phyloP scores from a whole-genome alignment of 2,113 vertebrate species.

The Montifringilla adamsi region DNA sequence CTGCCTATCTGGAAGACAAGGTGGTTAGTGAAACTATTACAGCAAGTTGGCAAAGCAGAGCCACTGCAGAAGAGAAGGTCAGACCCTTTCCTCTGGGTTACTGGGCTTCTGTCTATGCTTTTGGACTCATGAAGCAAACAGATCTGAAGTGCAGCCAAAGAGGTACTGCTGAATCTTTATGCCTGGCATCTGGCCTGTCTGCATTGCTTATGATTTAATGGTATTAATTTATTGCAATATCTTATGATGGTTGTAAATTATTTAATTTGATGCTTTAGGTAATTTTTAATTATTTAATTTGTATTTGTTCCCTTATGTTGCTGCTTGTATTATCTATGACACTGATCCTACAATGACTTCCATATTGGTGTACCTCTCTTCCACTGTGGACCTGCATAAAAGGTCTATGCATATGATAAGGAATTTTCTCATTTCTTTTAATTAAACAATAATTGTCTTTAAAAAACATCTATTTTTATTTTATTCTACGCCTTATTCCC shows the following conservation, averaged over 20 bases:
- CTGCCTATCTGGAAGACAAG: neutral
- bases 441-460: neutral
- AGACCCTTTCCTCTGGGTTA: neutral
- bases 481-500: neutral
- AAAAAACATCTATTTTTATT: neutral
- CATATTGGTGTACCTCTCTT: neutral
- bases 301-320: neutral
- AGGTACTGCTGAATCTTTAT: neutral
- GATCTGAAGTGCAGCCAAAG: neutral
- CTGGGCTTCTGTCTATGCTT: neutral
- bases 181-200: neutral
- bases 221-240: slow-evolving; percentile 9
- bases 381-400: neutral
- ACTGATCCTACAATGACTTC: neutral
- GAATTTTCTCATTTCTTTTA: neutral
- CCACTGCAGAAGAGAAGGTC: neutral
- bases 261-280: slow-evolving; percentile 24
- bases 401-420: neutral
- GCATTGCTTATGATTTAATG: neutral
- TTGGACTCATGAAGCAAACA: neutral
- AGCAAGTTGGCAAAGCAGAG: neutral
- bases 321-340: neutral
- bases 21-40: neutral
- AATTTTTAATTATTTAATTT: slow-evolving; percentile 51
- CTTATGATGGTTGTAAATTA: neutral